These are phyloP conservation scores for Pharmacophagus antenor DNA, from an alignment of 2,888 invertebrate genomes.

Conservation along the genomic window DNA sequence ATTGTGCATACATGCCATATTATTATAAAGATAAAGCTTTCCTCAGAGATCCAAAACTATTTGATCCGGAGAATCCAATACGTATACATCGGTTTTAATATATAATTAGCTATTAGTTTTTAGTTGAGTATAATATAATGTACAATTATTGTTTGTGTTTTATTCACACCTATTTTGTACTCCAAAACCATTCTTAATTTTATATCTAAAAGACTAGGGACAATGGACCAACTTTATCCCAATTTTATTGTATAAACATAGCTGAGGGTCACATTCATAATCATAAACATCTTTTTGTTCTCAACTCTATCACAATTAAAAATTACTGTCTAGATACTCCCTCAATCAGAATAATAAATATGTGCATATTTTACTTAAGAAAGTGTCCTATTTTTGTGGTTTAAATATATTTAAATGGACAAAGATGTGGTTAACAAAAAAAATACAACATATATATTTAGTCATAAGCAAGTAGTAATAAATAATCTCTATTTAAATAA, in stretches of 20 bases:
- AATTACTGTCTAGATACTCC: too few species aligned
- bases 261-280: too few species aligned
- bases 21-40: conserved; percentile 90
- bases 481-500: conserved; percentile 6
- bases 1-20: conserved; percentile 90
- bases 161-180: neutral
- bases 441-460: conserved; percentile 2
- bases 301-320: too few species aligned
- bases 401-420: neutral
- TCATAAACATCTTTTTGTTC: too few species aligned
- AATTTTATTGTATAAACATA: too few species aligned
- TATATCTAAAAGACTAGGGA: too few species aligned
- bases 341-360: too few species aligned
- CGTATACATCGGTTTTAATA: conserved; percentile 88
- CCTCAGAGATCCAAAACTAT: conserved; percentile 92
- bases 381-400: too few species aligned
- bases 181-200: neutral
- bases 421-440: neutral
- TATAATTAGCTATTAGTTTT: conserved; percentile 23
- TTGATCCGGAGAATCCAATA: conserved; percentile 92
- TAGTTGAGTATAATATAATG: conserved; percentile 21
- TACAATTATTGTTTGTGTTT: conserved; percentile 3
- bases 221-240: too few species aligned
- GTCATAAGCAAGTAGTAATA: conserved; percentile 1
- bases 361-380: too few species aligned